Evolutionary conservation across 2,797 vertebrate species (phyloP).

Genomic region (Sebastes oblongus): DNA sequence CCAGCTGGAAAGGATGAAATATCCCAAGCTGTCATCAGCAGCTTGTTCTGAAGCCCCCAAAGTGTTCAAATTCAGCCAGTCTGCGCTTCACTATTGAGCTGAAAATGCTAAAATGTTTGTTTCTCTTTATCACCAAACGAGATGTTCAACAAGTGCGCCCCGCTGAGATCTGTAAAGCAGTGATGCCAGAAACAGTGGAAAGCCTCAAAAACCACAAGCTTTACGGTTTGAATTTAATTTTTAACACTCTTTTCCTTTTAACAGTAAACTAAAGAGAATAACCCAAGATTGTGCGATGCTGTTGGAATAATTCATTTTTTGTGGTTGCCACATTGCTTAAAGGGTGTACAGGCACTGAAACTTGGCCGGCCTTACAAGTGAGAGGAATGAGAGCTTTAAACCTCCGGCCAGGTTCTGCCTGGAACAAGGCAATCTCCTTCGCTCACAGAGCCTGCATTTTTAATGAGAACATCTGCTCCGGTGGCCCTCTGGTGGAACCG

Average conservation of each 20-base stretch:
- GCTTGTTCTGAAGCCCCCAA: slow-evolving; percentile 50
- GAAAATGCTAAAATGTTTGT: slow-evolving; percentile 41
- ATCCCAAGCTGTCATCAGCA: slow-evolving; percentile 64
- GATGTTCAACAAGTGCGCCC: slow-evolving; percentile 40
- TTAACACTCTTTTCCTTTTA: slow-evolving; percentile 30
- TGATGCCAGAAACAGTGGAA: slow-evolving; percentile 12
- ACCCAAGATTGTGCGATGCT: slow-evolving; percentile 45
- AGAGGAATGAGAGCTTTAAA: slow-evolving; percentile 81
- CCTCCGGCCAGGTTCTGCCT: slow-evolving; percentile 80
- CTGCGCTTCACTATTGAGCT: slow-evolving; percentile 28
- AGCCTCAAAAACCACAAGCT: slow-evolving; percentile 24
- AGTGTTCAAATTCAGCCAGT: slow-evolving; percentile 47
- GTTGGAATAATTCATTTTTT: slow-evolving; percentile 72
- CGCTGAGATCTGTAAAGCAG: slow-evolving; percentile 25
- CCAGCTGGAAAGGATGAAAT: slow-evolving; percentile 59
- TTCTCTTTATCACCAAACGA: slow-evolving; percentile 27
- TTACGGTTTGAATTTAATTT: slow-evolving; percentile 12
- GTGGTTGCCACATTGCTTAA: slow-evolving; percentile 62
- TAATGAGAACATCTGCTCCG: slow-evolving; percentile 87
- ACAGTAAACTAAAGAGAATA: slow-evolving; percentile 53
- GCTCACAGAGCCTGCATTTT: slow-evolving; percentile 83
- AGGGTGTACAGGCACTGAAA: slow-evolving; percentile 69
- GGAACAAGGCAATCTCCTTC: slow-evolving; percentile 80
- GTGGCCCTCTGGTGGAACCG: slow-evolving; percentile 79
- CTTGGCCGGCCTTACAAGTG: slow-evolving; percentile 72